These are phyloP conservation scores for Xiphorhynchus elegans DNA, from an alignment of 2,113 vertebrate genomes.

Conservation along the genomic window DNA sequence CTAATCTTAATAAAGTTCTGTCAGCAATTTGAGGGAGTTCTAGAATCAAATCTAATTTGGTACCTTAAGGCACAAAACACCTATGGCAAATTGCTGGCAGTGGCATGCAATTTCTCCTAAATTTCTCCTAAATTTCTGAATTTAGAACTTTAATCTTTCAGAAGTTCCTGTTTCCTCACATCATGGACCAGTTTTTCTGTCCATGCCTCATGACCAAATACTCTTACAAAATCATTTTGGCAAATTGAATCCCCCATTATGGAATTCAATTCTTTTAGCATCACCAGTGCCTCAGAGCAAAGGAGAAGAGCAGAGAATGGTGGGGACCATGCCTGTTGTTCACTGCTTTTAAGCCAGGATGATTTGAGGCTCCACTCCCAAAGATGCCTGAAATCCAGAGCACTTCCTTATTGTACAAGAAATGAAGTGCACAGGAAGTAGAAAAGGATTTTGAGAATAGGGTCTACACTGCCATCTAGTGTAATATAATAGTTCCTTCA, in stretches of 20 bases:
- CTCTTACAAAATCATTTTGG: neutral
- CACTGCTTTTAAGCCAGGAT: neutral
- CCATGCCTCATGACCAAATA: neutral
- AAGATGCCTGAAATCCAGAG: neutral
- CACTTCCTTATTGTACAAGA: neutral
- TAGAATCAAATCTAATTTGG: neutral
- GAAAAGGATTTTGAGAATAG: neutral
- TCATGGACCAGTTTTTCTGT: neutral
- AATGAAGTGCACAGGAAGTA: rapidly evolving
- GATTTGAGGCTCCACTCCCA: neutral
- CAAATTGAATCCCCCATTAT: neutral
- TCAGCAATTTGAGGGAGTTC: neutral
- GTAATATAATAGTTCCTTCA: neutral
- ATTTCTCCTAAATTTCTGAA: neutral
- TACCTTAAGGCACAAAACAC: neutral
- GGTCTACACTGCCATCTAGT: conserved; percentile 57
- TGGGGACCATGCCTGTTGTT: neutral
- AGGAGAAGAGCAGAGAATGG: neutral
- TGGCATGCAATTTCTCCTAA: neutral
- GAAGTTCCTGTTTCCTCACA: neutral
- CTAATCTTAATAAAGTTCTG: neutral
- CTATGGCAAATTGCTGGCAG: neutral
- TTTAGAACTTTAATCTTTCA: neutral
- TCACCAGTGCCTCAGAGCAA: neutral
- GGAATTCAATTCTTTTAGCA: neutral